phyloP scores from a whole-genome alignment of 1,140 invertebrate genomes.

The Drosophila subobscura region DNA sequence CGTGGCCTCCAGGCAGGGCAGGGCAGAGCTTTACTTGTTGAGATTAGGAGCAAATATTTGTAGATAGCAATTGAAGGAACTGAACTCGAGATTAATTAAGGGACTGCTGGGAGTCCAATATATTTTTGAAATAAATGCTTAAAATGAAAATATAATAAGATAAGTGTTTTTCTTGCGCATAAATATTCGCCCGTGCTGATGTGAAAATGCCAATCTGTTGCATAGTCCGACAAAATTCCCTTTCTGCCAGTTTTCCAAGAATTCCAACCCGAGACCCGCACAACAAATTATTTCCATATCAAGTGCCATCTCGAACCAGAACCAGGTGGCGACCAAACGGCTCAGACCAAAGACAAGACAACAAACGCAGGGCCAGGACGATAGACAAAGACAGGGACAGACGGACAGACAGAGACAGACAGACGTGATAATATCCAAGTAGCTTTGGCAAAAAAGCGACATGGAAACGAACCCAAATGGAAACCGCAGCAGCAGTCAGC shows the following conservation, averaged over 20 bases:
- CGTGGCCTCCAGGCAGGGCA: no score
- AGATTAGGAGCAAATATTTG: constrained; percentile 7
- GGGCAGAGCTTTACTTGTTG: constrained; percentile 4
- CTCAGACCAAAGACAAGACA: constrained; percentile 20
- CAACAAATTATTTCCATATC: constrained; percentile 70
- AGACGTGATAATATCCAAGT: constrained; percentile 77
- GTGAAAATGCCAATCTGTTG: constrained; percentile 75
- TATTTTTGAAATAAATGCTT: constrained; percentile 35
- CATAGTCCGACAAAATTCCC: neutral
- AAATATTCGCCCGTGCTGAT: constrained; percentile 27
- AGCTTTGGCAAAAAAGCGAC: constrained; percentile 59
- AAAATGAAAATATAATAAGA: neutral
- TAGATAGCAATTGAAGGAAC: constrained; percentile 21
- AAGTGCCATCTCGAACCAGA: constrained; percentile 44
- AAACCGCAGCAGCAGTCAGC: constrained; percentile 54
- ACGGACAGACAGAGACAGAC: constrained; percentile 21
- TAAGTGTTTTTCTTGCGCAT: neutral
- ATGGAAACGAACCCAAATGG: constrained; percentile 27
- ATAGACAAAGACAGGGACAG: constrained; percentile 15
- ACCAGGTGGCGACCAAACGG: constrained; percentile 63
- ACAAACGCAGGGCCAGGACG: constrained; percentile 18
- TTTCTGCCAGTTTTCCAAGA: neutral
- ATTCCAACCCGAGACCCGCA: constrained; percentile 37
- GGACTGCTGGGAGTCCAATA: constrained; percentile 1
- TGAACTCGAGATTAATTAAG: neutral